phyloP scores from a whole-genome alignment of 2,797 vertebrate species.

The Pipistrellus nathusii region DNA sequence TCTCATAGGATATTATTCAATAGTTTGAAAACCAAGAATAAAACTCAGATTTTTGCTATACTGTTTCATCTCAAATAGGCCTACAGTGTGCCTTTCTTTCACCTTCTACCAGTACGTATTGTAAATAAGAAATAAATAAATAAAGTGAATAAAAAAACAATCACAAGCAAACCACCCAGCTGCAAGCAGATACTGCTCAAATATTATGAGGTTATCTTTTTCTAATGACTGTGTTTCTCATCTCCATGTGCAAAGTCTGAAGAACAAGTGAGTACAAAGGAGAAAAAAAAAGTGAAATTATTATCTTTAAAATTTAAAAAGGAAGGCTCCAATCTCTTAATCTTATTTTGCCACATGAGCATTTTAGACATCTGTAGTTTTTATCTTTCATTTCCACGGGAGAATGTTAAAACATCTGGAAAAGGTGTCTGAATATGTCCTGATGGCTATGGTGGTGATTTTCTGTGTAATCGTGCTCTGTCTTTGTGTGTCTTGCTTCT shows the following conservation, averaged over 20 bases:
- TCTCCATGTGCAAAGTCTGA: conserved; percentile 68
- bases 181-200: conserved; percentile 56
- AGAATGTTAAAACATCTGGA: conserved; percentile 57
- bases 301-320: conserved; percentile 36
- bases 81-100: conserved; percentile 62
- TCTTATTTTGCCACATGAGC: conserved; percentile 46
- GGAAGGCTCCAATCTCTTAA: neutral
- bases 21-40: conserved; percentile 78
- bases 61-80: conserved; percentile 75
- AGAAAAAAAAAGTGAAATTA: conserved; percentile 62
- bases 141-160: conserved; percentile 57
- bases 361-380: conserved; percentile 34
- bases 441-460: neutral
- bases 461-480: conserved; percentile 6
- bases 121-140: conserved; percentile 29
- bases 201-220: conserved; percentile 61
- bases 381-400: neutral
- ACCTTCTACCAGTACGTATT: conserved; percentile 48
- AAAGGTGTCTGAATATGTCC: neutral
- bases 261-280: conserved; percentile 61
- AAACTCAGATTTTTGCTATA: conserved; percentile 78
- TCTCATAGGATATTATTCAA: conserved; percentile 81
- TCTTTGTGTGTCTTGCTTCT: conserved; percentile 61
- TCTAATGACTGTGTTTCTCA: conserved; percentile 64
- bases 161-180: conserved; percentile 38